These are phyloP conservation scores for Amphipoea lucens DNA, from an alignment of 2,888 invertebrate species.

Conservation along the genomic window DNA sequence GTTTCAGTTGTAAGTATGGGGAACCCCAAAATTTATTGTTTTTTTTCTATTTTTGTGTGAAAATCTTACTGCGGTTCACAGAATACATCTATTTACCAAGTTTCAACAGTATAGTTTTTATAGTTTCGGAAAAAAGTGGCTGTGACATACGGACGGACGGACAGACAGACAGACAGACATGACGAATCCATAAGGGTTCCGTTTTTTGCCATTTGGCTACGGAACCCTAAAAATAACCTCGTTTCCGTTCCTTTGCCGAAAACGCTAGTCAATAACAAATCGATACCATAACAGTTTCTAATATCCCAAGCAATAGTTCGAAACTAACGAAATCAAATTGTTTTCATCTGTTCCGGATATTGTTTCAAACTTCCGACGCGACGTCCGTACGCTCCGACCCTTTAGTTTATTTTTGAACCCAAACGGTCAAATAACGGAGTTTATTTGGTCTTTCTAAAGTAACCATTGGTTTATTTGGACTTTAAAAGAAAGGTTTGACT, in stretches of 20 bases:
- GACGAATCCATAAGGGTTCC: too few species aligned
- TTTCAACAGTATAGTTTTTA: too few species aligned
- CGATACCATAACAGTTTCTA: conserved; percentile 13
- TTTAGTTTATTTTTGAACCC: conserved; percentile 49
- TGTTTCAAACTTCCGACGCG: conserved; percentile 50
- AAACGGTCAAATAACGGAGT: conserved; percentile 29
- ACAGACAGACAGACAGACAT: too few species aligned
- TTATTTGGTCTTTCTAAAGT: conserved; percentile 29
- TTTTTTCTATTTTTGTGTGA: too few species aligned
- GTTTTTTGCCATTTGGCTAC: too few species aligned
- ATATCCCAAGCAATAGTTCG: conserved; percentile 41
- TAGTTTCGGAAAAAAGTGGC: too few species aligned
- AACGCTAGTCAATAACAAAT: conserved; percentile 4
- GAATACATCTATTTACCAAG: too few species aligned
- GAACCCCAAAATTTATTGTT: too few species aligned
- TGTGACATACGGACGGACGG: too few species aligned
- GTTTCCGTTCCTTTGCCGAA: background rate
- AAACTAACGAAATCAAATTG: conserved; percentile 55
- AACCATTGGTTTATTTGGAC: background rate
- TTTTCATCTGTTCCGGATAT: conserved; percentile 46
- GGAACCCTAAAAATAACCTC: too few species aligned
- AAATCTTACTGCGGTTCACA: too few species aligned
- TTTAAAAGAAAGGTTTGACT: background rate
- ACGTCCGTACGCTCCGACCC: conserved; percentile 21
- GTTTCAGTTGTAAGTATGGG: too few species aligned